These are phyloP conservation scores for Monoplex corrugatus DNA, from an alignment of 2,888 invertebrate species.

Conservation along the genomic window DNA sequence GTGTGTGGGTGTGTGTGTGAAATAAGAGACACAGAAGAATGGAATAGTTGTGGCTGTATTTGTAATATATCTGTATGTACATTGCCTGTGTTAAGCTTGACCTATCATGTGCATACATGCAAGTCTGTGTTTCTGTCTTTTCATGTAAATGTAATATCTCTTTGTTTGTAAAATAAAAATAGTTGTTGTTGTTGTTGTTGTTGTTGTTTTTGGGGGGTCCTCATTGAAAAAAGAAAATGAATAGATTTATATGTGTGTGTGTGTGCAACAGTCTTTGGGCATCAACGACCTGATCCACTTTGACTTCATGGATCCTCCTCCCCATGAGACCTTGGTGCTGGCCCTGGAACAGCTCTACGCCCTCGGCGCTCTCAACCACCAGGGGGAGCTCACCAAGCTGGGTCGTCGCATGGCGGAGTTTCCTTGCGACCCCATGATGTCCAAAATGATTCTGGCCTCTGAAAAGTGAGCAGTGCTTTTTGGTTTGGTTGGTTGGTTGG, in stretches of 20 bases:
- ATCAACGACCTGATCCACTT: constrained; percentile 99
- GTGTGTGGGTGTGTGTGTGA: too few relatives aligned
- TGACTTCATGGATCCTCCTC: constrained; percentile 99
- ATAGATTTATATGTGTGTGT: too few relatives aligned
- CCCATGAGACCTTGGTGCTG: constrained; percentile 84
- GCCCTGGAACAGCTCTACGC: constrained; percentile 99
- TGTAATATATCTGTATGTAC: too few relatives aligned
- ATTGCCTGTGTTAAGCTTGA: too few relatives aligned
- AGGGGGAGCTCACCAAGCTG: constrained; percentile 97
- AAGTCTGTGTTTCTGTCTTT: too few relatives aligned
- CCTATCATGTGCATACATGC: too few relatives aligned
- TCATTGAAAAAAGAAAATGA: background rate
- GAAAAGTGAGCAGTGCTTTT: constrained; percentile 88
- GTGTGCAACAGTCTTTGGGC: constrained; percentile 83
- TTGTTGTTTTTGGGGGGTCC: background rate
- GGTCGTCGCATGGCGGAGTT: constrained; percentile 99
- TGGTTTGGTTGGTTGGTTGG: too few relatives aligned
- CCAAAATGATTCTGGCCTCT: constrained; percentile 97
- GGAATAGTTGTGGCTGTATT: too few relatives aligned
- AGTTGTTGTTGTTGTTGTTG: background rate
- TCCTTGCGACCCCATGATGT: constrained; percentile 99
- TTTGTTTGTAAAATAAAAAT: too few relatives aligned
- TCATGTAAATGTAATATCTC: too few relatives aligned
- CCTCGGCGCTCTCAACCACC: constrained; percentile 97
- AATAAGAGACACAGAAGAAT: background rate